These are phyloP conservation scores for Margarornis squamiger DNA, from an alignment of 2,797 vertebrate species.

Conservation along the genomic window DNA sequence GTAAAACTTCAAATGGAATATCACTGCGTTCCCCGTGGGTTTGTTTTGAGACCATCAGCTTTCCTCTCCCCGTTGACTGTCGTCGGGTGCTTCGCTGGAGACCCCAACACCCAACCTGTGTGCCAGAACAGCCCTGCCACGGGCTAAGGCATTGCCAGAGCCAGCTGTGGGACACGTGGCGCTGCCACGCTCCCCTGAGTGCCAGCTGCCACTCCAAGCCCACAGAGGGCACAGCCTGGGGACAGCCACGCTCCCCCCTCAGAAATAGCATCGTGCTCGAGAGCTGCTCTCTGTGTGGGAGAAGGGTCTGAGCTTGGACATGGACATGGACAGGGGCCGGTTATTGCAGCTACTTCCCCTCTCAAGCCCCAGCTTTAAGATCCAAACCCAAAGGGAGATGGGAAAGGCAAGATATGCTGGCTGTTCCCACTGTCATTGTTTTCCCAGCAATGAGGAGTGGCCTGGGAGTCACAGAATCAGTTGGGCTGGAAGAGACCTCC, in stretches of 20 bases:
- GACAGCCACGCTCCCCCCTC: not conserved
- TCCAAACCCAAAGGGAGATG: not conserved
- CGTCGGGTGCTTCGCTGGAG: not conserved
- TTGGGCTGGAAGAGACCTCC: too few species aligned
- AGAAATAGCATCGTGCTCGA: not conserved
- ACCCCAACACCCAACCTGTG: not conserved
- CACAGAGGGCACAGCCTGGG: not conserved
- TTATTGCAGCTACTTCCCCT: not conserved
- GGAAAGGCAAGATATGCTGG: fast-evolving
- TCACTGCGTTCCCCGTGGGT: not conserved
- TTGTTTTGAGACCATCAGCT: not conserved
- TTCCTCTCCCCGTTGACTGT: not conserved
- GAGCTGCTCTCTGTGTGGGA: not conserved
- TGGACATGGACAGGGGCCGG: fast-evolving
- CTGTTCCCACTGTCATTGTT: fast-evolving
- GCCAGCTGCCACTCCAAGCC: slow-evolving; percentile 24
- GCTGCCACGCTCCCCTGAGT: not conserved
- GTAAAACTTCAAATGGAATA: not conserved
- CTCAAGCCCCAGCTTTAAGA: not conserved
- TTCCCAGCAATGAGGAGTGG: not conserved
- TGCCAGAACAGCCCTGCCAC: not conserved
- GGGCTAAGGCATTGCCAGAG: not conserved
- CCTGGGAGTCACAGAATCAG: not conserved
- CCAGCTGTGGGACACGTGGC: not conserved
- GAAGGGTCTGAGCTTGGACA: not conserved